Percentiles rank a stretch among this genome's conserved stretches.
Conservation (phyloP, 2,113 vertebrate genomes). For the Tetraodon nigroviridis region DNA sequence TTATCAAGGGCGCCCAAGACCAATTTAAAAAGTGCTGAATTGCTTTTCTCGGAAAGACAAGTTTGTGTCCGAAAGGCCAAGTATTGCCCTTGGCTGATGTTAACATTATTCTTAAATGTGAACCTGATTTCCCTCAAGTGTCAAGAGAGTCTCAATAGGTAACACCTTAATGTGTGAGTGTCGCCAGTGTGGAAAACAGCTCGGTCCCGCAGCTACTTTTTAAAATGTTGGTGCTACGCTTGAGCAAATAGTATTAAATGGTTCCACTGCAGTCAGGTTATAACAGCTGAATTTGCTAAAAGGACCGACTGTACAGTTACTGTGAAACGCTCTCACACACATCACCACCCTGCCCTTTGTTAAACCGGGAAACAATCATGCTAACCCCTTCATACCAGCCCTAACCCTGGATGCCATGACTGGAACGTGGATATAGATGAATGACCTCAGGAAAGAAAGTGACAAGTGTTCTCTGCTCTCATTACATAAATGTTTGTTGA, state of each 20-base stretch:
- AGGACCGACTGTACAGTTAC: too few species aligned
- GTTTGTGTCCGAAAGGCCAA: constrained; percentile 52
- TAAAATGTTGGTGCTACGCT: background rate
- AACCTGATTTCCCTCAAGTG: constrained; percentile 49
- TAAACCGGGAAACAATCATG: too few species aligned
- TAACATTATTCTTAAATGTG: constrained; percentile 61
- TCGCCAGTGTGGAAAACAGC: constrained; percentile 1
- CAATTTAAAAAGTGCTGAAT: constrained; percentile 45
- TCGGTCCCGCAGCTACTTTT: constrained; percentile 1
- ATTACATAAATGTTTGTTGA: constrained; percentile 1
- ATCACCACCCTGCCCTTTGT: too few species aligned
- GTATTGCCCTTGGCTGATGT: constrained; percentile 53
- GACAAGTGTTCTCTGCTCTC: background rate
- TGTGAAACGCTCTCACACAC: too few species aligned
- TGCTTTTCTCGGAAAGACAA: constrained; percentile 36
- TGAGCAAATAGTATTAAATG: too few species aligned
- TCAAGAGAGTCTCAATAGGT: constrained; percentile 42
- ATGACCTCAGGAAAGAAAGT: background rate
- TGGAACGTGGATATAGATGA: too few species aligned
- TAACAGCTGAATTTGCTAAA: too few species aligned
- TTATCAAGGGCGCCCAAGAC: constrained; percentile 46
- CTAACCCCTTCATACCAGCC: too few species aligned
- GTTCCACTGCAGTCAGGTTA: too few species aligned
- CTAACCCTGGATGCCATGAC: too few species aligned
- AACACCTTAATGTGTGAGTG: constrained; percentile 7